Base-by-base conservation (phyloP, 92 coral and sea anemone genomes). In the Palythoa heliodiscus region DNA sequence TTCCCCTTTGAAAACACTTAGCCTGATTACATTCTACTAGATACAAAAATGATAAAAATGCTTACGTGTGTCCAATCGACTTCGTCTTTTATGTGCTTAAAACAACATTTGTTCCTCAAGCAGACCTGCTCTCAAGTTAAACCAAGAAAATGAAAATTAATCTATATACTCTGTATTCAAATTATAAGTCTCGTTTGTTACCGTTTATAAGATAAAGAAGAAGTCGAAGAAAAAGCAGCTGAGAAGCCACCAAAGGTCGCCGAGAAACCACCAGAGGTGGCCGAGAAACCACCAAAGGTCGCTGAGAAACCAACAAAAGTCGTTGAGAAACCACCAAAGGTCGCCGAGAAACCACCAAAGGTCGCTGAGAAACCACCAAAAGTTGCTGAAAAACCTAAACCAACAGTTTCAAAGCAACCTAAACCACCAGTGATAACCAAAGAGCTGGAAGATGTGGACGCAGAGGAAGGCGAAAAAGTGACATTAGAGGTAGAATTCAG, bases 361-460 rank as follows among this genome's bases (percentile, higher is more conserved):
- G 85, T 86, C 2, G 68, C 87, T 15, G 82, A 63, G 39, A 71
- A 89, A 47, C 86, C 91, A n/a, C 68, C 75, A 52, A 86, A 82
- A 70, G 90, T 82, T 25, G 82, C 75, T 11, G 84, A 85, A 23
- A 88, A 78, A 25, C 92, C 92, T 11, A 73, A 83, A 83, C 89
- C 89, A 23, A 60, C 57, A 39, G 87, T 70, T 60, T 75, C 71
- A 64, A 86, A 75, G 83, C 88, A 89, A 82, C 85, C 90, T 23
- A 80, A 71, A n/a, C 87, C 90, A 71, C 87, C 92, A 29, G 90
- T 76, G 81, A 94, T 93, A 67, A 97, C 93, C 54, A 93, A 89
- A 86, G 98, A 95, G 57, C 86, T 97, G 22, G 93, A 93, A 85
- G 95, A 95, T 53, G 82, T 91, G 12, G 87, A 70, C 23, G 86